Percentiles rank a stretch among this genome's conserved stretches.
phyloP scores from a whole-genome alignment of 2,113 vertebrate species.

The Forbesichthys papilliferus region DNA sequence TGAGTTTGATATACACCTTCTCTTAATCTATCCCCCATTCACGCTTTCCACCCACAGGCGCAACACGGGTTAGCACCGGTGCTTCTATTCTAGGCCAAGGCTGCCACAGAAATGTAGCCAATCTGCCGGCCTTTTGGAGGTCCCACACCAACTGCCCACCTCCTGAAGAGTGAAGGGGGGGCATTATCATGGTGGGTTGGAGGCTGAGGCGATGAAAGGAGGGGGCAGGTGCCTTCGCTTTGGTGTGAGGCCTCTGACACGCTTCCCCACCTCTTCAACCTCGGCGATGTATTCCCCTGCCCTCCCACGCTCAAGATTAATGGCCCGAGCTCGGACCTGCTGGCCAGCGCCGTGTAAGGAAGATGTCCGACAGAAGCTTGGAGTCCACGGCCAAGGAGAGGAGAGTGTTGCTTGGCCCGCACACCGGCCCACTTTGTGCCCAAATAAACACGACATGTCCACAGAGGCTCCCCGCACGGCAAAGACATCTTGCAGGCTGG shows the following conservation, averaged over 20 bases:
- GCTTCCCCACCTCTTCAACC: slow-evolving; percentile 68
- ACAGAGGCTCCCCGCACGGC: slow-evolving; percentile 37
- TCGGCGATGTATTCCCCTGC: slow-evolving; percentile 40
- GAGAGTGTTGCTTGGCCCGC: slow-evolving; percentile 12
- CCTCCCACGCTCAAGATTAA: slow-evolving; percentile 73
- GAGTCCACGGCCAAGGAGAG: slow-evolving; percentile 32
- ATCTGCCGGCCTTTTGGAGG: slow-evolving; percentile 34
- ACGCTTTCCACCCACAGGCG: too few species aligned
- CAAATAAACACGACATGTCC: slow-evolving; percentile 48
- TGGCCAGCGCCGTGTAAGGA: slow-evolving; percentile 65
- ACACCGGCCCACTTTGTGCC: slow-evolving; percentile 24
- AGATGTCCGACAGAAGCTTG: slow-evolving; percentile 65
- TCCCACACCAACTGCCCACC: slow-evolving; percentile 68
- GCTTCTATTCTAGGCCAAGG: slow-evolving; percentile 26
- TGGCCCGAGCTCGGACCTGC: slow-evolving; percentile 72
- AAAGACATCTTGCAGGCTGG: slow-evolving; percentile 46
- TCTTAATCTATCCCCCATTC: too few species aligned
- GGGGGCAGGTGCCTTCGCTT: slow-evolving; percentile 74
- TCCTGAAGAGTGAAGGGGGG: slow-evolving; percentile 28
- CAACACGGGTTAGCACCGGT: slow-evolving; percentile 3
- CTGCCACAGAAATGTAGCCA: slow-evolving; percentile 27
- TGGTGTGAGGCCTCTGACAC: slow-evolving; percentile 78
- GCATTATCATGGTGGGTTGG: slow-evolving; percentile 39
- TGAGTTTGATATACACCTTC: slow-evolving; percentile 3
- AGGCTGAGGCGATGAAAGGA: slow-evolving; percentile 37